Base-by-base conservation (phyloP, 2,888 invertebrate species). In the Chorisops tibialis region DNA sequence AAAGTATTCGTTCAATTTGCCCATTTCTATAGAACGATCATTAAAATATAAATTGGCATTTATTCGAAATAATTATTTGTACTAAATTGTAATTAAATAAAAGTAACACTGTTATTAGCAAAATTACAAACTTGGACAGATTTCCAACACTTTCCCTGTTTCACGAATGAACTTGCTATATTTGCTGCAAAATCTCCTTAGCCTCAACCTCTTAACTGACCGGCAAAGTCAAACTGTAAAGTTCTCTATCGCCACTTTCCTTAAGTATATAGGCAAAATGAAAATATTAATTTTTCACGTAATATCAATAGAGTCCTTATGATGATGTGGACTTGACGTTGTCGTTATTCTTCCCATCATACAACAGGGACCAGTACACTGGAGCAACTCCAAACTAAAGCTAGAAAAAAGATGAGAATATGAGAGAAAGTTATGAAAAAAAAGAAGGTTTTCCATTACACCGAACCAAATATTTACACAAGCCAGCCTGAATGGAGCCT, bases 381-480 rank as follows among this genome's bases (percentile, higher is more conserved):
- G 24, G 41, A n/a, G n/a, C n/a, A n/a, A n/a, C 30, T 30, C 30
- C 9, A 30, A 5, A 30, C 30, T 30, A 30, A 30, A 5, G 30
- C 30, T 30, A 30, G 30, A 43, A 56, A 56, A 56, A 56, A 45
- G 56, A 56, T 56, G 43, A 56, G 43, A 56, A 43, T 45, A 56
- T 43, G 19, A 45, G 45, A 19, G n/a, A n/a, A 9, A 22, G 48
- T n/a, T 6, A 16, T 4, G 14, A 24, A 9, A 58, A 47, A 38
- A 47, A 48, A 48, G 37, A 19, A 50, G 41, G 19, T 67, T 68
- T 66, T 65, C 65, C 61, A 68, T 67, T 67, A 68, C 68, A 68
- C 63, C 64, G 61, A 59, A 56, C 62, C 64, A 68, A 68, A 68
- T 68, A 66, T 68, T 68, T 68, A 61, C 63, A 64, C 41, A 65